Base-by-base conservation (phyloP, 2,888 invertebrate species). In the Megastigmus dorsalis region DNA sequence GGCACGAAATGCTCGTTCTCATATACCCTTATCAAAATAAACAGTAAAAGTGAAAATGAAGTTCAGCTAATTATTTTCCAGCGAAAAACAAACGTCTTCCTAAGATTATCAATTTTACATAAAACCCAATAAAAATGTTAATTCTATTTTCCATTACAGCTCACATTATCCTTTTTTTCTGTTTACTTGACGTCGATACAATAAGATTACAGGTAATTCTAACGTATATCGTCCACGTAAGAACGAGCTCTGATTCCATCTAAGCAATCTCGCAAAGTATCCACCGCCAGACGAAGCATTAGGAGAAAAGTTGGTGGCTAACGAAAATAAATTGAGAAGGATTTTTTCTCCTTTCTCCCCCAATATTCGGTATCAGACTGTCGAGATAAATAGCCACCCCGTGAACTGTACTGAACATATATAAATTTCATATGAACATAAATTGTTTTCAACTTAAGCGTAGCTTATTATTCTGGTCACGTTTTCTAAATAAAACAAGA, bases 251-350 rank as follows among this genome's bases (percentile, higher is more conserved):
- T n/a, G 41, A 48, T 59, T 38, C 30, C 41, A 33, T 45, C 36
- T 15, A 67, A 33, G 67, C 38, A 68, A 68, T 68, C 48, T 36
- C 57, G 4, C 28, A 59, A 45, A 68, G 48, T 48, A 48, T 48
- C 48, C 18, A 10, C 13, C 23, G n/a, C n/a, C n/a, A n/a, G n/a
- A 52, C 36, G 33, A 23, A 36, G 41, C 38, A 45, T 54, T 50
- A 54, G 30, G 30, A 38, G n/a, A 45, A 38, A 63, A 50, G 23
- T 36, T 20, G 9, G 5, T 3, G 1, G 23, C 13, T 43, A 59
- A 59, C 23, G 48, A 48, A 68, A 48, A 68, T 68, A 68, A 68
- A 68, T 57, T 1, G 48, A 26, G 57, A 48, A 30, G 13, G n/a
- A 2, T 3, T 20, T 48, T 43, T 54, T 43, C 18, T 23, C 9